Percentiles rank a stretch among this genome's conserved stretches.
These are phyloP conservation scores for Zelleria hepariella DNA, from an alignment of 2,888 invertebrate genomes.

Conservation along the genomic window DNA sequence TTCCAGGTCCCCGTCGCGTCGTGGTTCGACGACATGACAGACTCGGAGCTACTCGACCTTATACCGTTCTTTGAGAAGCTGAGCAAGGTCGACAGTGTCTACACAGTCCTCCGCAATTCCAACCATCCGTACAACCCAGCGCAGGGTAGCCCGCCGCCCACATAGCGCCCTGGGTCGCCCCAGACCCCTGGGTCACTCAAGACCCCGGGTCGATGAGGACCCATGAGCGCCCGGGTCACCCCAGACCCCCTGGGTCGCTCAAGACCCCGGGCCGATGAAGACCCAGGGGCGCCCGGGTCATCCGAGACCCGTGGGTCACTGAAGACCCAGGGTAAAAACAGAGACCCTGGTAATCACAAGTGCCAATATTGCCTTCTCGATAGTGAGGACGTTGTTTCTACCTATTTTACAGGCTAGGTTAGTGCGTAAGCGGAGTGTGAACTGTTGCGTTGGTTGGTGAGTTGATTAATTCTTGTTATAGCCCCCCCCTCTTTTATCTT, in stretches of 20 bases:
- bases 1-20: slow-evolving; percentile 96
- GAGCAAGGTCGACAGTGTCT: slow-evolving; percentile 97
- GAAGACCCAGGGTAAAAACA: slow-evolving; percentile 35
- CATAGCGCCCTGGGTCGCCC: slow-evolving; percentile 38
- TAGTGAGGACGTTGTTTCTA: slow-evolving; percentile 69
- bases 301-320: slow-evolving; percentile 21
- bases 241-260: slow-evolving; percentile 4
- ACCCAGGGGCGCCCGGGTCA: slow-evolving; percentile 10
- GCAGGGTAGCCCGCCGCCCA: slow-evolving; percentile 54
- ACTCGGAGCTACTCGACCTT: slow-evolving; percentile 96
- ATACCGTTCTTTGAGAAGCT: slow-evolving; percentile 98
- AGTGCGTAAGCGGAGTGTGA: slow-evolving; percentile 63
- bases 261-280: neutral
- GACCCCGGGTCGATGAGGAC: neutral
- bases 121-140: slow-evolving; percentile 85
- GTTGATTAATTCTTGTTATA: slow-evolving; percentile 14
- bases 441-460: slow-evolving; percentile 28
- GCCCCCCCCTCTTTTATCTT: neutral
- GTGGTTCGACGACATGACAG: slow-evolving; percentile 99
- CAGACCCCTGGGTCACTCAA: neutral
- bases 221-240: slow-evolving; percentile 15
- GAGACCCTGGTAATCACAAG: slow-evolving; percentile 62
- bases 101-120: slow-evolving; percentile 93
- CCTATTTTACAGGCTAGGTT: slow-evolving; percentile 67
- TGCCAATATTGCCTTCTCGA: slow-evolving; percentile 74